A percentile compares a stretch with the other conserved stretches of the same genome.
Conservation (phyloP, 2,113 vertebrate genomes). For the Paradoxurus hermaphroditus region DNA sequence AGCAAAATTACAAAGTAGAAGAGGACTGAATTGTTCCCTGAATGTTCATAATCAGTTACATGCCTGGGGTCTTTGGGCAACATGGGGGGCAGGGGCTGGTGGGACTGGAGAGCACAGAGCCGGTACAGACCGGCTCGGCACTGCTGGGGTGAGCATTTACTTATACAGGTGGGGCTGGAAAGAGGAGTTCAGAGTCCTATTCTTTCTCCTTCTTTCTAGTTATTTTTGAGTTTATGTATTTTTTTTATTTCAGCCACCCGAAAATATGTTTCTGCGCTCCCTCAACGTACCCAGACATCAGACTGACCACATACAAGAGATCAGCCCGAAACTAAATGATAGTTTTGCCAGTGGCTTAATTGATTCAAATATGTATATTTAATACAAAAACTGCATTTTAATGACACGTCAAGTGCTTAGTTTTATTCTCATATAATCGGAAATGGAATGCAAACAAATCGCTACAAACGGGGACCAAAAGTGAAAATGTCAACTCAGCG, state of each 20-base stretch:
- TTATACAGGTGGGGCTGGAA: neutral
- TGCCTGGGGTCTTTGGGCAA: neutral
- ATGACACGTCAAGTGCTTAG: neutral
- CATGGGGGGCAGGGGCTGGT: neutral
- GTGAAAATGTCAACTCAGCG: constrained; percentile 61
- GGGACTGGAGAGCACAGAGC: neutral
- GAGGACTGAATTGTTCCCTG: neutral
- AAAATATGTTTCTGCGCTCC: neutral
- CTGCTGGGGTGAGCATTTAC: neutral
- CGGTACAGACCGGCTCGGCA: neutral
- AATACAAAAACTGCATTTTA: constrained; percentile 34
- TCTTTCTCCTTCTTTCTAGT: neutral
- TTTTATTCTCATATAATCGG: constrained; percentile 37
- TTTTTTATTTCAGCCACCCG: neutral
- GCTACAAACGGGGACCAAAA: neutral
- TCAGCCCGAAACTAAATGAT: neutral
- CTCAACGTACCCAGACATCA: neutral
- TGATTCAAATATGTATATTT: neutral
- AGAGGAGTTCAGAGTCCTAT: neutral
- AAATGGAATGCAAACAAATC: constrained; percentile 57
- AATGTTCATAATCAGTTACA: neutral
- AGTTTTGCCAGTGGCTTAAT: neutral
- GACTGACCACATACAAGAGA: neutral
- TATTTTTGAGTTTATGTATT: neutral
- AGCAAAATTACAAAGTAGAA: neutral